These are phyloP conservation scores for Tenthredo mesomela DNA, from an alignment of 2,888 invertebrate genomes.

Conservation along the genomic window DNA sequence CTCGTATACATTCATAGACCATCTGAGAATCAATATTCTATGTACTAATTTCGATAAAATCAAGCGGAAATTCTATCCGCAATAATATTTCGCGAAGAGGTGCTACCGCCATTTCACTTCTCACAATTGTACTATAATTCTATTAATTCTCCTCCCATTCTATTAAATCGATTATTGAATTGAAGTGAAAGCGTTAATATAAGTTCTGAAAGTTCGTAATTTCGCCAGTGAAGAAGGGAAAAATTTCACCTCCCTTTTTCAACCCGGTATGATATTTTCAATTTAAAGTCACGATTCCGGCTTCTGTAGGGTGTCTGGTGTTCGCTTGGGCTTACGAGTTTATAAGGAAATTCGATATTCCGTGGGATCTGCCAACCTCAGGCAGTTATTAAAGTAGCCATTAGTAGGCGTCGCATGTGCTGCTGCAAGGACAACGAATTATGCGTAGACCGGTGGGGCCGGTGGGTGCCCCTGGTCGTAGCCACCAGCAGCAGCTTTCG, in stretches of 20 bases:
- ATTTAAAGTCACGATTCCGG: background rate
- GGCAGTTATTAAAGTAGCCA: background rate
- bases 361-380: background rate
- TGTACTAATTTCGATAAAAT: background rate
- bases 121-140: background rate
- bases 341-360: background rate
- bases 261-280: background rate
- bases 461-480: background rate
- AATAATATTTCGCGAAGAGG: background rate
- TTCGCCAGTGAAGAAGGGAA: no score
- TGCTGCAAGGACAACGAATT: background rate
- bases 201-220: background rate
- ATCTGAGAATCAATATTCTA: background rate
- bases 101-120: background rate
- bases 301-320: background rate
- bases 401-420: conserved; percentile 14
- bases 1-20: background rate
- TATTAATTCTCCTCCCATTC: background rate
- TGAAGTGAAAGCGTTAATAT: background rate
- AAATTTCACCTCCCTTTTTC: background rate
- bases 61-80: background rate
- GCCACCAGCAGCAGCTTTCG: background rate
- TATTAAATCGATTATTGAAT: background rate
- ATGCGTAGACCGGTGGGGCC: conserved; percentile 15
- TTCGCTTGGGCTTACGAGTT: background rate